These are phyloP conservation scores for Melanotus villosus DNA, from an alignment of 2,888 invertebrate genomes.

Conservation along the genomic window DNA sequence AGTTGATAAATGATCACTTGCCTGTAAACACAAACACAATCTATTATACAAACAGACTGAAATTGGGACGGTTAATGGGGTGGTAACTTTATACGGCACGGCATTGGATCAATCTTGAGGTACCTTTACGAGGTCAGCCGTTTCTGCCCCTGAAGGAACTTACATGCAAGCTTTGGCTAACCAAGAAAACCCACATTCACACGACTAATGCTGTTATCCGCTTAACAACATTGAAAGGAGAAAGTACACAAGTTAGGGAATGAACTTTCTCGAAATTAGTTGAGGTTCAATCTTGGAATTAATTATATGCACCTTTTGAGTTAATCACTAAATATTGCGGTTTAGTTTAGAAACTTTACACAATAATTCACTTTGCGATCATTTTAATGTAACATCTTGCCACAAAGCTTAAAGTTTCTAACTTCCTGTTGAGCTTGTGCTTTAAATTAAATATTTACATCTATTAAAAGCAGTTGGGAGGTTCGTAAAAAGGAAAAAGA, in stretches of 20 bases:
- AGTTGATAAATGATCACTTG: slow-evolving; percentile 28
- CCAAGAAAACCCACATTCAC: slow-evolving; percentile 34
- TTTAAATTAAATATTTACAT: too few relatives aligned
- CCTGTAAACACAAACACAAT: slow-evolving; percentile 35
- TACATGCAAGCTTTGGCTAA: slow-evolving; percentile 35
- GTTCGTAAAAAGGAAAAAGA: too few relatives aligned
- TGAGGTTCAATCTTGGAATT: slow-evolving; percentile 1
- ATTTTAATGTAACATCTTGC: too few relatives aligned
- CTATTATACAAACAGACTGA: slow-evolving; percentile 34
- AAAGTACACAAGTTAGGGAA: slow-evolving; percentile 18
- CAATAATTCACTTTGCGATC: too few relatives aligned
- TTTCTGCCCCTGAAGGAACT: slow-evolving; percentile 26
- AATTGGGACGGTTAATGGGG: slow-evolving; percentile 29
- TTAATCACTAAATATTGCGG: too few relatives aligned
- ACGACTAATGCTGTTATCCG: slow-evolving; percentile 34
- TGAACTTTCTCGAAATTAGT: slow-evolving; percentile 32
- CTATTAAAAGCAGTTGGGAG: too few relatives aligned
- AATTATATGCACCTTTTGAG: slow-evolving; percentile 21
- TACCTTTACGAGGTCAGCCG: slow-evolving; percentile 32
- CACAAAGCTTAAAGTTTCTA: too few relatives aligned
- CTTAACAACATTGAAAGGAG: slow-evolving; percentile 29
- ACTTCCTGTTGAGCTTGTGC: too few relatives aligned
- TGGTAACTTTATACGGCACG: slow-evolving; percentile 32
- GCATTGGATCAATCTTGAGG: slow-evolving; percentile 25
- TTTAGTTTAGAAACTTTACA: too few relatives aligned